Base-by-base conservation (phyloP, 1,140 invertebrate genomes). In the Augochlora pura region DNA sequence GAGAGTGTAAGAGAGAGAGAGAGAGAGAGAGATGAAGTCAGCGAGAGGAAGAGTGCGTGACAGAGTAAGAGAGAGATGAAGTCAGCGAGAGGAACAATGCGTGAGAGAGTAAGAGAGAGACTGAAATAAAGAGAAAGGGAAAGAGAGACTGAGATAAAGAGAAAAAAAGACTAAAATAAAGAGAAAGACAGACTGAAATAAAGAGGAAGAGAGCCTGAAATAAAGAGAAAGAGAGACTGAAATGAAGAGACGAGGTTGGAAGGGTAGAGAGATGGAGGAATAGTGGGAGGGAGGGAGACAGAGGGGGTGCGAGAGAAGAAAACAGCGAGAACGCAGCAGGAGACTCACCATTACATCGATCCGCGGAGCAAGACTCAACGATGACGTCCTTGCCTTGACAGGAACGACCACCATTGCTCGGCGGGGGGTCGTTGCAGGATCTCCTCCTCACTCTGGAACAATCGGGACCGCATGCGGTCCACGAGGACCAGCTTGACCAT, bases 401-500 rank as follows among this genome's bases (percentile, higher is more conserved):
- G 74, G 93, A 93, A 76, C 93, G 93, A 69, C 95, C 96, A 21
- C 95, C 95, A 87, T 95, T 94, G 42, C 93, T 93, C 25, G 94
- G 95, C 80, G 93, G 92, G 84, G 96, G 95, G 69, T 95, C 95
- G 82, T 96, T 94, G 88, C 98, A 99, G 59, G 96, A 95, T 81
- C 98, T 92, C 81, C 96, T 94, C 81, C 96, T 94, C 74, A 95
- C 95, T 92, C 97, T 97, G 79, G 95, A 94, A 90, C 97, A 98
- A 91, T 98, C 97, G 52, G 95, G 94, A 81, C 96, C 96, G 89
- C 98, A 98, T 80, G 96, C 95, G 8, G 97, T 97, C 97, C 97
- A 98, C 27, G 96, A 94, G 21, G 96, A 96, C 97, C 97, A 98
- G 54, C 95, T 91, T 14, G 96, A 96, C 98, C 98, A 98, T 54